Percentiles rank a stretch among this genome's conserved stretches.
Evolutionary conservation across 64 coral and sea anemone species (phyloP).

Genomic region (Pachyseris speciosa): DNA sequence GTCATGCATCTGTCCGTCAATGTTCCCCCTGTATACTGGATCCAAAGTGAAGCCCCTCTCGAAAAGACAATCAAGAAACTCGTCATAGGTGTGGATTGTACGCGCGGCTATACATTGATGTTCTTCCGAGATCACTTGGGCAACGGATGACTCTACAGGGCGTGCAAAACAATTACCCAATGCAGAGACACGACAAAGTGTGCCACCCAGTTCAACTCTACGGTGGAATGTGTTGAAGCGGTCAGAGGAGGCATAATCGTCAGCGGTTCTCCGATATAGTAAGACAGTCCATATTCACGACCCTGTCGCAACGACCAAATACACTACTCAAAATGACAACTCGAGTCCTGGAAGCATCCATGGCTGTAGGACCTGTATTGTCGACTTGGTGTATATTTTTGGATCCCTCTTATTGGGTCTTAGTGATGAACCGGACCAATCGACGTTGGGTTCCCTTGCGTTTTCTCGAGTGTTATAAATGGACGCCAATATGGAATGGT

Average conservation of each 20-base stretch:
- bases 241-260: neutral
- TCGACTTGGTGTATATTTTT: neutral
- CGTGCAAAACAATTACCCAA: neutral
- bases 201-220: neutral
- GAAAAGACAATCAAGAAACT: neutral
- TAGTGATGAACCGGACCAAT: neutral
- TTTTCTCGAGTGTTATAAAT: neutral
- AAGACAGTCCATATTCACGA: neutral
- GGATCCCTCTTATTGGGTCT: neutral
- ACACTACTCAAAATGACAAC: neutral
- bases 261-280: neutral
- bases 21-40: neutral
- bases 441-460: neutral
- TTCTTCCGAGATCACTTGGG: too few species aligned
- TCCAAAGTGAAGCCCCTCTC: neutral
- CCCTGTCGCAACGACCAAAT: neutral
- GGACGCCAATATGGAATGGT: neutral
- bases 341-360: neutral
- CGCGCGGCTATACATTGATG: neutral
- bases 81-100: neutral
- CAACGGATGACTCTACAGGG: too few species aligned
- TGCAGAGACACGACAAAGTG: neutral
- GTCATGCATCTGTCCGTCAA: neutral
- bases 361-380: neutral
- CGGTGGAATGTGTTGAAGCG: neutral